phyloP scores from a whole-genome alignment of 2,888 invertebrate genomes.

The Thymelicus sylvestris region DNA sequence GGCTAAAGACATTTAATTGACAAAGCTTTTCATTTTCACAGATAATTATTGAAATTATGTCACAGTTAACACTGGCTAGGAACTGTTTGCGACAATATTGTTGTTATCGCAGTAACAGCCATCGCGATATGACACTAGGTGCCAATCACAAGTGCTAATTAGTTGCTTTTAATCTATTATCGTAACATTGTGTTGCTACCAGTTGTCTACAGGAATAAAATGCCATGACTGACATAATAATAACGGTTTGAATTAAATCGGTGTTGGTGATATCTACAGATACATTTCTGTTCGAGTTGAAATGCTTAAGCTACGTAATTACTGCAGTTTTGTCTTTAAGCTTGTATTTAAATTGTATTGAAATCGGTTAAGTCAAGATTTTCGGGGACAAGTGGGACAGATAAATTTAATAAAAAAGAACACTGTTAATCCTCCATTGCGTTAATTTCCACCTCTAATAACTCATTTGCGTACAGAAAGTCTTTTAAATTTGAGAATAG shows the following conservation, averaged over 20 bases:
- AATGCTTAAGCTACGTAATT: not conserved
- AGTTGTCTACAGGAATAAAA: slow-evolving; percentile 12
- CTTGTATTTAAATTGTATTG: too few species aligned
- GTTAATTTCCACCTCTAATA: too few species aligned
- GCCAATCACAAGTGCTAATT: slow-evolving; percentile 30
- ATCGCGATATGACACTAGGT: slow-evolving; percentile 24
- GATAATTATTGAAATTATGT: not conserved
- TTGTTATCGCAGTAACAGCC: slow-evolving; percentile 11
- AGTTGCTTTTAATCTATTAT: slow-evolving; percentile 18
- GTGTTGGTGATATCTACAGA: not conserved
- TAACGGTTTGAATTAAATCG: slow-evolving; percentile 1
- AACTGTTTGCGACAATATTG: slow-evolving; percentile 12
- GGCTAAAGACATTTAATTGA: not conserved
- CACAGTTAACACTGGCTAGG: too few species aligned
- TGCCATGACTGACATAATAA: slow-evolving; percentile 17
- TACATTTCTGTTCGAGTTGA: not conserved
- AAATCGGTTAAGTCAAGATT: too few species aligned
- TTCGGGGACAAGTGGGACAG: too few species aligned
- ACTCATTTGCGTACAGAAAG: too few species aligned
- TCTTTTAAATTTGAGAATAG: too few species aligned
- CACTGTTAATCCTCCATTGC: too few species aligned
- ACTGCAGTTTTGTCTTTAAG: too few species aligned
- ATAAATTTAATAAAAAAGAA: too few species aligned
- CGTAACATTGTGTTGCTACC: slow-evolving; percentile 8
- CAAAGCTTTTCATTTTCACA: not conserved